Evolutionary conservation across 2,113 vertebrate species (phyloP), one percentile per base, ranked within the genome.

Genomic region (Leptobrachium ailaonicum): DNA sequence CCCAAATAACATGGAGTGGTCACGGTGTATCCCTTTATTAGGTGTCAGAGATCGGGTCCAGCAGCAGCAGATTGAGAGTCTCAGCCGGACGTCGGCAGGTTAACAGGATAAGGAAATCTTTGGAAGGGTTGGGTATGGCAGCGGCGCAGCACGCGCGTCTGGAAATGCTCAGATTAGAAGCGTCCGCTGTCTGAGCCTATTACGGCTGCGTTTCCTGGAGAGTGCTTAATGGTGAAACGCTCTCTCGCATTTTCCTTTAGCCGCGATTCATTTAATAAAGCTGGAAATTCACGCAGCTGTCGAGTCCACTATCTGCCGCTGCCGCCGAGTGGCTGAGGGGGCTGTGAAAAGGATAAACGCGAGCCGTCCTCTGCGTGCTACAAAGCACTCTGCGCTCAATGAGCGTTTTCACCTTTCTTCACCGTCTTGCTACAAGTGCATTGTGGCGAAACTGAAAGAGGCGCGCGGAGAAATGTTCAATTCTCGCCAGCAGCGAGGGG

Each of bases 401-500:
- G 10, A 11, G 56, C 0, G 9, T 50, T 50, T 50, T 50, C 10
- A 60, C 10, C 56, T 11, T 3, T 11, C 56, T 60, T 60, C 62
- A 32, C 62, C 9, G 47, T 50, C 47, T 50, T 4, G 4, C 4
- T 50, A 50, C 47, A 50, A 50, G 62, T 40, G 5, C 62, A 64
- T 32, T 32, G 20, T 32, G 20, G 62, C 2, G n/a, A 32, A 64
- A 32, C 32, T 8, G 62, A 64, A 40, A 2, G 62, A 64, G 1
- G 1, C 62, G 8, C 47, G 8, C 4, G 8, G 47, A 50, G 1
- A 50, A 20, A 40, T 20, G 20, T 53, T 72, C 50, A 54, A 6
- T 42, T 73, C 72, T 74, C 14, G 32, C 56, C 71, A 43, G 41
- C 44, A 66, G 12, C 13, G 47, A 76, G 64, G 13, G 75, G 47